Percentiles rank a stretch among this genome's conserved stretches.
Evolutionary conservation across 1,140 invertebrate species (phyloP).

Genomic region (Muscidifurax raptorellus): DNA sequence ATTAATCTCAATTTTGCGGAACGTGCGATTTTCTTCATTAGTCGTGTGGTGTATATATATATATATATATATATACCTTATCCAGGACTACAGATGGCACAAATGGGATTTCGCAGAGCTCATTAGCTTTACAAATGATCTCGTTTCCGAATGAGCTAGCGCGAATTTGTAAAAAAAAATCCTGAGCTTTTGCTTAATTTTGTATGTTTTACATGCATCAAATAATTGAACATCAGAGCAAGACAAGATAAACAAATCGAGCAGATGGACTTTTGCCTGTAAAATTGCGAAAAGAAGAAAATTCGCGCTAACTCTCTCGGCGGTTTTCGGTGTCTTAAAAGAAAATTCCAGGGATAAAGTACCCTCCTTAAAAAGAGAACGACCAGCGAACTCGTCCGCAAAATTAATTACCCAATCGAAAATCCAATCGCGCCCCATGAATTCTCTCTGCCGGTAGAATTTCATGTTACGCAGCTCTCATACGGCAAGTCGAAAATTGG

Average conservation of each 20-base stretch:
- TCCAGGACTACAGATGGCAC: too few relatives aligned
- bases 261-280: too few relatives aligned
- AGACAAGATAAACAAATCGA: too few relatives aligned
- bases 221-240: neutral
- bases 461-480: neutral
- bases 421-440: neutral
- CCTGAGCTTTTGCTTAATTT: neutral
- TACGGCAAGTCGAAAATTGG: neutral
- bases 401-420: conserved; percentile 4
- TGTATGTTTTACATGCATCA: neutral
- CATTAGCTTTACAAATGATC: neutral
- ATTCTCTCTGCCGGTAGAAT: neutral
- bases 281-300: too few relatives aligned
- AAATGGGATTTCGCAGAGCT: too few relatives aligned
- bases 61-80: too few relatives aligned
- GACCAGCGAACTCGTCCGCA: neutral
- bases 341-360: neutral
- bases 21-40: neutral
- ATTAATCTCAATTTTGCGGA: neutral
- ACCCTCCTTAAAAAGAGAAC: neutral
- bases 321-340: neutral
- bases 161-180: too few relatives aligned
- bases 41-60: neutral
- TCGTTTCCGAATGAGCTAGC: neutral
- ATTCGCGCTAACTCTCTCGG: too few relatives aligned